A percentile compares a stretch with the other conserved stretches of the same genome.
These are phyloP conservation scores for Habrosyne pyritoides DNA, from an alignment of 2,888 invertebrate species.

Conservation along the genomic window DNA sequence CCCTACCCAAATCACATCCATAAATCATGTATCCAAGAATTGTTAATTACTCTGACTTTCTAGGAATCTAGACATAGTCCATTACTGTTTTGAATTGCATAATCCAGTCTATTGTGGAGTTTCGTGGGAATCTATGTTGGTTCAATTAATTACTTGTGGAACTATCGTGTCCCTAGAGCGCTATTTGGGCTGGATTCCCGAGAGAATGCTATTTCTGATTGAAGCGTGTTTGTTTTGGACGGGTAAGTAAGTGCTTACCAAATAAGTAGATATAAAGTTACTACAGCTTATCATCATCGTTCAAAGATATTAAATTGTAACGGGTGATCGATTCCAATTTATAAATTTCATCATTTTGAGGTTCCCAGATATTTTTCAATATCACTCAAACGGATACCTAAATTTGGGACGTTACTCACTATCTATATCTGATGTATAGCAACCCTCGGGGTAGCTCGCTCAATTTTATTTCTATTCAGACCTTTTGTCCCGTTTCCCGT, in stretches of 20 bases:
- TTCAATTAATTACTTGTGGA: background rate
- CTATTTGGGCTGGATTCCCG: background rate
- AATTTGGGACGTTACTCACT: conserved; percentile 18
- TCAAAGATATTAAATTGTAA: background rate
- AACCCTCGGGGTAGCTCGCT: conserved; percentile 34
- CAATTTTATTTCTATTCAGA: conserved; percentile 44
- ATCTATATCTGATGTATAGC: conserved; percentile 35
- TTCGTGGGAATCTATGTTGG: background rate
- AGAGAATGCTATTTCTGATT: background rate
- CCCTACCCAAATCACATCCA: background rate
- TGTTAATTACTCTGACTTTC: background rate
- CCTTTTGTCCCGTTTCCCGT: conserved; percentile 34
- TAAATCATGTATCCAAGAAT: background rate
- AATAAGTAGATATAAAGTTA: too few relatives aligned
- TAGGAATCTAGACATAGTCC: background rate
- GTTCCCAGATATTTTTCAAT: conserved; percentile 1
- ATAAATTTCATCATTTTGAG: background rate
- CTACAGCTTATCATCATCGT: too few relatives aligned
- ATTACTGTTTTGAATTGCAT: background rate
- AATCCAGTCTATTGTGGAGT: background rate
- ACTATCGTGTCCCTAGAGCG: background rate
- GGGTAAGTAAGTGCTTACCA: background rate
- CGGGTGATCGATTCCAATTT: background rate
- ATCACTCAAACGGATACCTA: conserved; percentile 14
- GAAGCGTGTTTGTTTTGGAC: background rate